Percentiles rank a stretch among this genome's conserved stretches.
Evolutionary conservation across 2,888 invertebrate species (phyloP).

Genomic region (Oligia fasciuncula): DNA sequence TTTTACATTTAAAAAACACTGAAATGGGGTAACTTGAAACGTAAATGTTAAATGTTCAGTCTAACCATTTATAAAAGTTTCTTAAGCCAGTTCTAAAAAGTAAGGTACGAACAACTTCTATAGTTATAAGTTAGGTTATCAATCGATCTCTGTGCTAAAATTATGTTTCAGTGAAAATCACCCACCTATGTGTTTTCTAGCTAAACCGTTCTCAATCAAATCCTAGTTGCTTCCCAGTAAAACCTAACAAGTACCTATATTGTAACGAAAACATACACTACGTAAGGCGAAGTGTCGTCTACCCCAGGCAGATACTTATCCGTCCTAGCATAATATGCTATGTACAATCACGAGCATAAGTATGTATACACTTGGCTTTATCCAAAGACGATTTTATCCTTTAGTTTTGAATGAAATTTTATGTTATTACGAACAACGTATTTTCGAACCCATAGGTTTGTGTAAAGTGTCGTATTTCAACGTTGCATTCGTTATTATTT

Average conservation of each 20-base stretch:
- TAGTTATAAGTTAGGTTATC: not conserved
- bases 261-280: constrained; percentile 6
- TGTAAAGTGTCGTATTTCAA: no score
- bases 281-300: not conserved
- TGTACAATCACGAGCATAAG: not conserved
- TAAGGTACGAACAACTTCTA: not conserved
- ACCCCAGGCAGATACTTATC: constrained; percentile 3
- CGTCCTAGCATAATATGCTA: not conserved
- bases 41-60: no score
- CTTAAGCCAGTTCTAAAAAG: not conserved
- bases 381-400: no score
- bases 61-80: not conserved
- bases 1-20: not conserved
- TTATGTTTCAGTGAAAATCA: not conserved
- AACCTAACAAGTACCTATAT: not conserved
- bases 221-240: not conserved
- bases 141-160: not conserved
- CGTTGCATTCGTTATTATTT: no score
- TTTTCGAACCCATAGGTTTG: no score
- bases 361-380: no score
- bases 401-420: no score
- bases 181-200: not conserved
- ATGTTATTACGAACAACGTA: no score
- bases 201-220: not conserved
- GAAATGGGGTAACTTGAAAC: not conserved